Base-by-base conservation (phyloP, 2,797 vertebrate genomes). In the Epinephelus coioides region DNA sequence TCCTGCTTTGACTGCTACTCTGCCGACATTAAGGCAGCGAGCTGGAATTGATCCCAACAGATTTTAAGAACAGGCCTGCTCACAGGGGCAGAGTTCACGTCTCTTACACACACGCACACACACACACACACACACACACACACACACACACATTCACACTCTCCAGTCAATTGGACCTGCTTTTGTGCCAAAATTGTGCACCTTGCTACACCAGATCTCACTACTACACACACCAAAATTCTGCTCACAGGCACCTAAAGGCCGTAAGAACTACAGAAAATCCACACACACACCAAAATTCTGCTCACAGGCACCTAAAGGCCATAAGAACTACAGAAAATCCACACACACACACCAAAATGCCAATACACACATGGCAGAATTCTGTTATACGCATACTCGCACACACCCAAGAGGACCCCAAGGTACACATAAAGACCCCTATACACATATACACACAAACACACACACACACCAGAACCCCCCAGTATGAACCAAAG, bases 11-110 rank as follows among this genome's bases (percentile, higher is more conserved):
- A 91, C 90, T 81, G 83, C 80, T 84, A 59, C 89, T 90, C 81
- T 66, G 83, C 71, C 49, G 77, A 90, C 88, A 86, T 87, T 90
- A 85, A 90, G 89, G 86, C 85, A 65, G 82, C 59, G 66, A 91
- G 85, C 66, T 87, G 76, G 88, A 92, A 93, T 92, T 90, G 90
- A 93, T 92, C 92, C 89, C 88, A 85, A 57, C 59, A 88, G 91
- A 91, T 88, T 87, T 90, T 84, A 91, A 92, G 90, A 92, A 86
- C 87, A 84, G 79, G 82, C 80, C 44, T 64, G 83, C 50, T 81
- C 83, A 84, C 30, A 18, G 60, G 85, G 79, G 49, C 86, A 90
- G 76, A 88, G 89, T 88, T 91, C 87, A 87, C 54, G 5, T 69
- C 60, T 25, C 15, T 0, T 47, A 3, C 38, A 30, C 57, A 43